A percentile compares a stretch with the other conserved stretches of the same genome.
phyloP scores from a whole-genome alignment of 1,140 invertebrate species.

The Branchinecta lynchi region DNA sequence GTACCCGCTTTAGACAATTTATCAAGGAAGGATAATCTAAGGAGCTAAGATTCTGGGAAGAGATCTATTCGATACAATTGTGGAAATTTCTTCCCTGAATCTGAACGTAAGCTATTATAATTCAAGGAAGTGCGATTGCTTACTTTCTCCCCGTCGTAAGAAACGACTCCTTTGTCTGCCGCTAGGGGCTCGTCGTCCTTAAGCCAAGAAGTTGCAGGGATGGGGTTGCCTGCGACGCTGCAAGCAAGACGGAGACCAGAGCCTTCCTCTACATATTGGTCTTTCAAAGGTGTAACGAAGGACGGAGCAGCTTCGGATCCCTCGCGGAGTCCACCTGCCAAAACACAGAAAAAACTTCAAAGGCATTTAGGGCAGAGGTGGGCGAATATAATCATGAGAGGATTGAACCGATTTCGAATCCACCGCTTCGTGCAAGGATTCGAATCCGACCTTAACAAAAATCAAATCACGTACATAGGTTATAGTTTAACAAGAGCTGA shows the following conservation, averaged over 20 bases:
- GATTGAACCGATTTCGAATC: too few species aligned
- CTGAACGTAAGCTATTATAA: not conserved
- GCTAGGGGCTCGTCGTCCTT: conserved; percentile 53
- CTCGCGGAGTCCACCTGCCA: conserved; percentile 4
- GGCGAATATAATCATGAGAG: too few species aligned
- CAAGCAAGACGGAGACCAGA: conserved; percentile 30
- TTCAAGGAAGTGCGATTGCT: conserved; percentile 17
- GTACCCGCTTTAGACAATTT: too few species aligned
- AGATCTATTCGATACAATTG: too few species aligned
- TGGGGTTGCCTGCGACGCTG: conserved; percentile 53
- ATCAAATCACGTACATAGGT: too few species aligned
- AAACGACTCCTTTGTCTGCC: conserved; percentile 47
- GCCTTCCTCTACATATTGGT: conserved; percentile 60
- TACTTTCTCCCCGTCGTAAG: conserved; percentile 62
- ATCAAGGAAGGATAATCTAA: too few species aligned
- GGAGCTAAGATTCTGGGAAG: too few species aligned
- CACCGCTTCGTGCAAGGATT: too few species aligned
- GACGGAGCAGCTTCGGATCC: conserved; percentile 38
- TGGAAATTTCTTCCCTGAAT: not conserved
- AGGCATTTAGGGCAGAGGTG: too few species aligned
- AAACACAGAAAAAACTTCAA: too few species aligned
- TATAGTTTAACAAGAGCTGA: too few species aligned
- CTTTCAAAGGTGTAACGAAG: conserved; percentile 54
- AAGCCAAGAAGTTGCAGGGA: conserved; percentile 65
- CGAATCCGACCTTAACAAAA: too few species aligned